Conservation (phyloP, 2,888 invertebrate species). For the Microplitis deprimator region DNA sequence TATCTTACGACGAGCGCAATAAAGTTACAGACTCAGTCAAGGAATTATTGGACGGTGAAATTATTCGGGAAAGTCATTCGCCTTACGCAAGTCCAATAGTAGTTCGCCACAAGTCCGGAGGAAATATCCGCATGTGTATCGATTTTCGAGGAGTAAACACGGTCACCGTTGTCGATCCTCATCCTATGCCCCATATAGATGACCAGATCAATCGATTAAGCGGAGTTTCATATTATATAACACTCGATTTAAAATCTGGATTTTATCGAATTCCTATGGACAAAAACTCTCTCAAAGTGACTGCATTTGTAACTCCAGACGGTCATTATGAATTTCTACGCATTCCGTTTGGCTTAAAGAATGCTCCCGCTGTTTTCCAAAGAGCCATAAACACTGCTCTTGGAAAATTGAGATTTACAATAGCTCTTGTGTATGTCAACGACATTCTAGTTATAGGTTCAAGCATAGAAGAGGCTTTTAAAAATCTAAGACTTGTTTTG, state of each 20-base stretch:
- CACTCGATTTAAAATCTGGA: constrained; percentile 55
- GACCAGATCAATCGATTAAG: constrained; percentile 62
- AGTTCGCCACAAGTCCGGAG: constrained; percentile 51
- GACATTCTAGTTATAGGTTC: constrained; percentile 53
- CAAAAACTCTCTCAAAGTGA: background rate
- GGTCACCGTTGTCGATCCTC: constrained; percentile 57
- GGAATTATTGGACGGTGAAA: constrained; percentile 45
- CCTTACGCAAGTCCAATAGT: constrained; percentile 47
- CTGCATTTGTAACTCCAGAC: constrained; percentile 3
- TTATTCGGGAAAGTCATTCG: constrained; percentile 44
- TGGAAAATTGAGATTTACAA: constrained; percentile 29
- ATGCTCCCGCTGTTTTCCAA: constrained; percentile 48
- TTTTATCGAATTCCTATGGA: background rate
- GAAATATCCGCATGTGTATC: constrained; percentile 51
- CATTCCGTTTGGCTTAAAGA: constrained; percentile 6
- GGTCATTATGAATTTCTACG: constrained; percentile 13
- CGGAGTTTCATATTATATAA: constrained; percentile 56
- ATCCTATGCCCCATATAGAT: constrained; percentile 65
- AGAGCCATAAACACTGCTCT: background rate
- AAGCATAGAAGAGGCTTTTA: constrained; percentile 48
- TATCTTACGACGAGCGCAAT: constrained; percentile 47
- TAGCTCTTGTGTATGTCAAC: constrained; percentile 52
- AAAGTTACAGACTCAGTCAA: constrained; percentile 44
- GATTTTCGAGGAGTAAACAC: constrained; percentile 58
- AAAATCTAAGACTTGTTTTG: constrained; percentile 49